These are phyloP conservation scores for Cololabis saira DNA, from an alignment of 2,113 vertebrate species.

Conservation along the genomic window DNA sequence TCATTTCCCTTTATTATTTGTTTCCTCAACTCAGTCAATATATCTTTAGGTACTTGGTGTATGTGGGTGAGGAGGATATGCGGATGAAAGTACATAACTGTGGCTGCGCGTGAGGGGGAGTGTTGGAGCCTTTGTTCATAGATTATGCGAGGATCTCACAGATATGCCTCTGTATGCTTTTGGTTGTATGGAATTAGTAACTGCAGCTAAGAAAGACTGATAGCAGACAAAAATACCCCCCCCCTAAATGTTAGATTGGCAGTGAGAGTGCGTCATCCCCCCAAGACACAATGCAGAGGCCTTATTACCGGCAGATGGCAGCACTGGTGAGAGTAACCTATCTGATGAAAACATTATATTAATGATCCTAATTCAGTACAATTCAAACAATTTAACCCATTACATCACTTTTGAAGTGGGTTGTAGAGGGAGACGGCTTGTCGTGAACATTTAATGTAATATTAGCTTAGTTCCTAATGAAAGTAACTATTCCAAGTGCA, in stretches of 20 bases:
- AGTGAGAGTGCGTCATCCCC: no score
- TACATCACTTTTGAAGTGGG: no score
- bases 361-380: no score
- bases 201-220: no score
- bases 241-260: no score
- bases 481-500: slow-evolving; percentile 1
- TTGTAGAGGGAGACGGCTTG: not conserved
- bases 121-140: not conserved
- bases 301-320: slow-evolving; percentile 70
- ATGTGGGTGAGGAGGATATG: not conserved
- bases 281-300: not conserved
- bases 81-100: not conserved
- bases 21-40: slow-evolving; percentile 12
- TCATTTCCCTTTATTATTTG: slow-evolving; percentile 10
- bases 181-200: no score
- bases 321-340: slow-evolving; percentile 32
- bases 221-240: no score
- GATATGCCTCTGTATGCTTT: no score
- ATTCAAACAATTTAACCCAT: not conserved
- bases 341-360: not conserved
- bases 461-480: not conserved
- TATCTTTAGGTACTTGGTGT: not conserved
- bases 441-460: not conserved
- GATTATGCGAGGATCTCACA: no score
- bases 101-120: not conserved